Base-by-base conservation (phyloP, 2,113 vertebrate species). In the Microcebus jonahi region DNA sequence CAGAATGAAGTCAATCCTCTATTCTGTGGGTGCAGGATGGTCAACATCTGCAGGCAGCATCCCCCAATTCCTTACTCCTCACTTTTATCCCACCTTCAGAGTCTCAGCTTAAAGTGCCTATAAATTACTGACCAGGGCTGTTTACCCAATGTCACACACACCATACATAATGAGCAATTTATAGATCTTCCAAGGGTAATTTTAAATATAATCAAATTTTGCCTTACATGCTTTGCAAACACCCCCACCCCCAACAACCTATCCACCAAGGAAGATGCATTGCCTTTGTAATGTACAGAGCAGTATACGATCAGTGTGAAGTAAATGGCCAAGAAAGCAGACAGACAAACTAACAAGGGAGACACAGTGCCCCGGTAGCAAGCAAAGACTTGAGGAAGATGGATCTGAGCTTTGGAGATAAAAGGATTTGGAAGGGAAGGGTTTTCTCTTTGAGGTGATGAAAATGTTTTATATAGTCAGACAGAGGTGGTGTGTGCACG, bases 121-220 rank as follows among this genome's bases (percentile, higher is more conserved):
- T 8, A 20, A 42, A 82, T 79, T 18, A 71, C 53, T 3, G 12
- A 63, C 53, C 87, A 80, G 67, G 21, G 73, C 27, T 48, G 8
- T 71, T 73, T 20, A 73, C 17, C 53, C 48, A 61, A 4, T 0
- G 3, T 50, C 83, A 70, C 0, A 1, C 21, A 50, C 2, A 39
- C 55, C 29, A 23, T 14, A n/a, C 57, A 53, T 18, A 23, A 67
- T 34, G 3, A 68, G 65, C 1, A 0, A 88, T 27, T 55, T 48
- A 86, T 4, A 71, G 45, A 50, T 23, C 6, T 1, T 71, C 27
- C 73, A 89, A 93, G 59, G 39, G 2, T 76, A 45, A 55, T 71
- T 83, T 76, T 86, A 82, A 67, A 75, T 17, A 50, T 84, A 68
- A 70, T 45, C 57, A 45, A 77, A 79, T n/a, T 89, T 67, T 39